These are phyloP conservation scores for Onychomys arenicola DNA, from an alignment of 2,797 vertebrate genomes.

Conservation along the genomic window DNA sequence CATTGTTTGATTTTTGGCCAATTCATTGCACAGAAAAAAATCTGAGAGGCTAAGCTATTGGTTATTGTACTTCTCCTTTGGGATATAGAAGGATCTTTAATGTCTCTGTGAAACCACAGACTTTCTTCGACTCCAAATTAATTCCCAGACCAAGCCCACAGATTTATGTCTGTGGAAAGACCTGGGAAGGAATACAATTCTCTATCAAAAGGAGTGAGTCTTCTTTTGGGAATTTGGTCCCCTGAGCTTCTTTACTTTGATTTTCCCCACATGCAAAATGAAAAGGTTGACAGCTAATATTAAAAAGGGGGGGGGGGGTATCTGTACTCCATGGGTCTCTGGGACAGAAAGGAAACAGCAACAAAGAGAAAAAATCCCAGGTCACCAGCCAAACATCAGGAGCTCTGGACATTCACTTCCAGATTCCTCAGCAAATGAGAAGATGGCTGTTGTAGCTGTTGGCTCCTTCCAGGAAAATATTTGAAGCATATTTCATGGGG, in stretches of 20 bases:
- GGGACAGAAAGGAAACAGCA: not conserved
- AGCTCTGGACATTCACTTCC: not conserved
- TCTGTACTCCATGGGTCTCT: not conserved
- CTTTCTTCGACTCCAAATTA: not conserved
- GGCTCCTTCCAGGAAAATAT: not conserved
- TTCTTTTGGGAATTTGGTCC: not conserved
- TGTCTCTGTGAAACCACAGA: constrained; percentile 21
- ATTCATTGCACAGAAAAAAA: not conserved
- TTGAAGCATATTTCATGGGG: not conserved
- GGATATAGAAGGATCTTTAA: not conserved
- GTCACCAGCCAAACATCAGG: not conserved
- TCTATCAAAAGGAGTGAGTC: not conserved
- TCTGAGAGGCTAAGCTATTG: not conserved
- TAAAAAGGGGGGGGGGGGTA: too few relatives aligned
- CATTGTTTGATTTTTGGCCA: not conserved
- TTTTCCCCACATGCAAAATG: constrained; percentile 24
- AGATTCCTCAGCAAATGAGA: not conserved
- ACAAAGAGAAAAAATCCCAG: not conserved
- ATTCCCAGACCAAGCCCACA: not conserved
- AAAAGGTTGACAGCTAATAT: not conserved
- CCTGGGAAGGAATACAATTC: not conserved
- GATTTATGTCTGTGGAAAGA: not conserved
- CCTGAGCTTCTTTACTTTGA: not conserved
- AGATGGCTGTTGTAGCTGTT: not conserved
- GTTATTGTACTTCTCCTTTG: not conserved